Base-by-base conservation (phyloP, 2,888 invertebrate genomes). In the Scaptomyza reducta region DNA sequence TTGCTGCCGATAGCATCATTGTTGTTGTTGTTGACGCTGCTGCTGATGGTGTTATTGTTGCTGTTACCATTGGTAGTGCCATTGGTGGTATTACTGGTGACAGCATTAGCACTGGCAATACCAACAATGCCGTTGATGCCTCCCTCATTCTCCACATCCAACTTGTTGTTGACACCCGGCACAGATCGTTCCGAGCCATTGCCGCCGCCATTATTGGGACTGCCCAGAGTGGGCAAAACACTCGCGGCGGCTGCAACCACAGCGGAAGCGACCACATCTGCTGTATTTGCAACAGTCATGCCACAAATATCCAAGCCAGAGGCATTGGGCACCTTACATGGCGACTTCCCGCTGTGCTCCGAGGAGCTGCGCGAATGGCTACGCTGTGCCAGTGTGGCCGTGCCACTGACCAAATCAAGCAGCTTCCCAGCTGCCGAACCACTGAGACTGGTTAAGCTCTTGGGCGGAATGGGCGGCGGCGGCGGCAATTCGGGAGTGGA, bases 101-200 rank as follows among this genome's bases (percentile, higher is more conserved):
- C 68, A 81, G 50, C 57, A 59, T 46, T 54, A 35, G 27, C 53
- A 10, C 35, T 53, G 1, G 22, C 64, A 3, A 38, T 61, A 46
- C 55, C 74, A 13, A 14, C 49, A 44, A 59, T 22, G 0, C 70
- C 72, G 45, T 77, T 74, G 11, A 78, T 44, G 27, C 47, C 57
- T 1, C 35, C 22, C 31, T 74, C 77, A 44, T 50, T 66, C n/a
- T 83, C 77, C 25, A 64, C 46, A 40, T 75, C 76, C 49, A 74
- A 7, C 38, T 76, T 79, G 29, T 29, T 79, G 25, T 29, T 75
- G 13, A 81, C 70, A 45, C 85, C 85, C 1, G 67, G 54, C 89
- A 92, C 92, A 27, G 93, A 92, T 88, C 92, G 92, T 79, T 91
- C 92, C 10, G 93, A 93, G 61, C 93, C 92, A 63, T 93, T 92